Evolutionary conservation across 1,140 invertebrate genomes (phyloP).

Genomic region (Apis dorsata): DNA sequence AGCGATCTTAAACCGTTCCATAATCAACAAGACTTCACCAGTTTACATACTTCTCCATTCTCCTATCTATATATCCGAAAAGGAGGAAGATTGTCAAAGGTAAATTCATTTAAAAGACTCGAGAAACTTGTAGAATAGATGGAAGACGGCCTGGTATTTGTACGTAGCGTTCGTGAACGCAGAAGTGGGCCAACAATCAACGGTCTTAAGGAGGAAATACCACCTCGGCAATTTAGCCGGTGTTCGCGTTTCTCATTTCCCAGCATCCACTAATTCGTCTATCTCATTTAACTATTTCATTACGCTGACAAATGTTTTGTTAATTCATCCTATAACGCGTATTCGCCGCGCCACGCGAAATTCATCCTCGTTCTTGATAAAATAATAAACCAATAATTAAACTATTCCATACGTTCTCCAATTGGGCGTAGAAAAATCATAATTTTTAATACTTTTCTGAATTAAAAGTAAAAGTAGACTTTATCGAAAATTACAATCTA

Average conservation of each 20-base stretch:
- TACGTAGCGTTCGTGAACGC: background rate
- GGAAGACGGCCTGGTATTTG: background rate
- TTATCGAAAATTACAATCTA: no score
- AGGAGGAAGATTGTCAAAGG: background rate
- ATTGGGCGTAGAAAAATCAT: background rate
- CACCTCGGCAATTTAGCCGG: conserved; percentile 22
- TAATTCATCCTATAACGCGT: conserved; percentile 23
- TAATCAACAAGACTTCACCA: no score
- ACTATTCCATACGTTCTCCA: background rate
- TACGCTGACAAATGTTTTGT: conserved; percentile 46
- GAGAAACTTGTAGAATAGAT: conserved; percentile 4
- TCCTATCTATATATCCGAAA: no score
- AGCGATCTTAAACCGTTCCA: no score
- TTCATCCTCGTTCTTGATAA: background rate
- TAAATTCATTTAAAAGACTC: conserved; percentile 17
- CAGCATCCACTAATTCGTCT: conserved; percentile 32
- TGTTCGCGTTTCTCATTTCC: conserved; percentile 41
- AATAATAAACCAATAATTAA: background rate
- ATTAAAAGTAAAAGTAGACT: no score
- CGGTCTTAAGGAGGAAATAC: conserved; percentile 34
- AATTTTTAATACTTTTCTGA: no score
- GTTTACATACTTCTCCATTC: no score
- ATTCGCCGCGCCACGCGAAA: background rate
- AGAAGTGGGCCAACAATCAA: conserved; percentile 48
- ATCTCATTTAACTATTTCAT: conserved; percentile 45